phyloP scores from a whole-genome alignment of 2,888 invertebrate genomes.

The Stenurella melanura region DNA sequence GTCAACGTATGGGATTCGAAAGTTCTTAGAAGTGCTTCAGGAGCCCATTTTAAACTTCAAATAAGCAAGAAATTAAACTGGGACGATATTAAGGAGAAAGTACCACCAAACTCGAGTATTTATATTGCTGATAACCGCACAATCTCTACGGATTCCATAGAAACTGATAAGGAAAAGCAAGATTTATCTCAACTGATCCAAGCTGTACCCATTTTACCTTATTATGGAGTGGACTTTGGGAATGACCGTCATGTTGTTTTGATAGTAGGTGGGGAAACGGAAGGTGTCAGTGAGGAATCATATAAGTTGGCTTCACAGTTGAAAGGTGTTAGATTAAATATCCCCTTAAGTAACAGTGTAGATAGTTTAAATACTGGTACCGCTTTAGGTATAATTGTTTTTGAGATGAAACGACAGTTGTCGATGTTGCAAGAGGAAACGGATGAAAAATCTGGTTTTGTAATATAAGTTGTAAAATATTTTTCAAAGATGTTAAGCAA shows the following conservation, averaged over 20 bases:
- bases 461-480: background rate
- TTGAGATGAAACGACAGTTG: conserved; percentile 85
- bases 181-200: conserved; percentile 39
- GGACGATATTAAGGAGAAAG: conserved; percentile 76
- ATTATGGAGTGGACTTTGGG: conserved; percentile 78
- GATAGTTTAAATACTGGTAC: conserved; percentile 92
- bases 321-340: conserved; percentile 81
- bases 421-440: background rate
- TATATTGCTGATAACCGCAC: conserved; percentile 83
- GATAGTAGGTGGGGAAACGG: conserved; percentile 92
- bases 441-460: background rate
- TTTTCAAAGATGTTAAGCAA: background rate
- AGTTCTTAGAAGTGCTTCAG: conserved; percentile 88
- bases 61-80: conserved; percentile 81
- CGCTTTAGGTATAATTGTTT: conserved; percentile 88
- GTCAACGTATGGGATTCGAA: conserved; percentile 93
- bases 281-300: conserved; percentile 87
- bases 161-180: conserved; percentile 18
- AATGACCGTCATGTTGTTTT: conserved; percentile 78
- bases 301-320: conserved; percentile 78
- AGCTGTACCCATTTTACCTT: conserved; percentile 72
- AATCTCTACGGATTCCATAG: conserved; percentile 46
- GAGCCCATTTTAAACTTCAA: conserved; percentile 88
- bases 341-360: conserved; percentile 85
- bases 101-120: conserved; percentile 75